A percentile compares a stretch with the other conserved stretches of the same genome.
These are phyloP conservation scores for Sylvilagus bachmani DNA, from an alignment of 2,113 vertebrate species.

Conservation along the genomic window DNA sequence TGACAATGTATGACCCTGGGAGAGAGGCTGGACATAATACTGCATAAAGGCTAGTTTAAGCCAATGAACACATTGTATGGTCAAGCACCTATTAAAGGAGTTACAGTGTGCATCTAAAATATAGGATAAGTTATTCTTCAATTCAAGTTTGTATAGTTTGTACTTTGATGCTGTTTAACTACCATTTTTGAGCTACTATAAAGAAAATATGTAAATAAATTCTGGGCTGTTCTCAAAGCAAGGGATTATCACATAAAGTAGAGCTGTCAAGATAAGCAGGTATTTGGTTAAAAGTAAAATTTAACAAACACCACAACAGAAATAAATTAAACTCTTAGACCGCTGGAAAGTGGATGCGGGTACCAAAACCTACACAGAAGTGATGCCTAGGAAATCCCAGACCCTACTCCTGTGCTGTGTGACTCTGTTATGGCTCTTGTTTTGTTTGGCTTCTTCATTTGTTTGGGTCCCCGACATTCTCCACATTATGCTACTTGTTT, in stretches of 20 bases:
- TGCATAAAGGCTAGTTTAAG: not conserved
- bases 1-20: not conserved
- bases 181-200: not conserved
- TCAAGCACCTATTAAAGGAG: not conserved
- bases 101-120: not conserved
- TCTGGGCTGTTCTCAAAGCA: slow-evolving; percentile 22
- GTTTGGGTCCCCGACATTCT: not conserved
- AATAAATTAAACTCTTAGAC: not conserved
- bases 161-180: not conserved
- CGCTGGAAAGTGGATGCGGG: slow-evolving; percentile 56
- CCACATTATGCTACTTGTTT: not conserved
- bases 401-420: slow-evolving; percentile 45
- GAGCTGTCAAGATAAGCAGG: not conserved
- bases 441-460: slow-evolving; percentile 72
- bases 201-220: not conserved
- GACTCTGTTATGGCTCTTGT: slow-evolving; percentile 1
- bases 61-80: not conserved
- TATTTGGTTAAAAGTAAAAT: not conserved
- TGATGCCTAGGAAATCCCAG: not conserved
- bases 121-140: not conserved
- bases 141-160: not conserved
- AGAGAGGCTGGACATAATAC: not conserved
- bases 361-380: not conserved
- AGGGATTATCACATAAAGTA: not conserved
- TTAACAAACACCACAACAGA: not conserved